Evolutionary conservation across 2,113 vertebrate genomes (phyloP).

Genomic region (Tringa solitaria): DNA sequence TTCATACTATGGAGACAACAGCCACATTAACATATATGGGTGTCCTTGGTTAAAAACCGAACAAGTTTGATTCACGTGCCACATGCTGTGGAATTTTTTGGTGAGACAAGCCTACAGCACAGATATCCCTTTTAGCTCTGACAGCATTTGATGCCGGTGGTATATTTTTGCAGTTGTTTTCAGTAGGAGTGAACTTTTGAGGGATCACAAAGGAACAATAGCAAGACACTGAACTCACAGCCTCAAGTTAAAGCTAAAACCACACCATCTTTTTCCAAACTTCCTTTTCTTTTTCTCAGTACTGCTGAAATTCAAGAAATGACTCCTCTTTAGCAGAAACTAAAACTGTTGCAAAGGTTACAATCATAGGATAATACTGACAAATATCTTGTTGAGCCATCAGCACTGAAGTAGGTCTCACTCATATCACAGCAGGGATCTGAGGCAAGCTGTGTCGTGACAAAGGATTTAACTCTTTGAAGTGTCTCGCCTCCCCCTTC

Average conservation of each 20-base stretch:
- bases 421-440: neutral
- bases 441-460: neutral
- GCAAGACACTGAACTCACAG: neutral
- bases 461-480: neutral
- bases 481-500: neutral
- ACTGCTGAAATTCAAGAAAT: neutral
- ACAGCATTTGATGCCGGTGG: neutral
- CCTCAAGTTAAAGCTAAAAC: neutral
- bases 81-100: neutral
- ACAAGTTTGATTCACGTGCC: neutral
- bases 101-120: neutral
- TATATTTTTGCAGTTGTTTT: neutral
- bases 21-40: neutral
- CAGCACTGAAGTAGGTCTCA: neutral
- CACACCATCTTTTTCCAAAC: neutral
- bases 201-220: neutral
- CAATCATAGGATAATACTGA: neutral
- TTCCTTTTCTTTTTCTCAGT: neutral
- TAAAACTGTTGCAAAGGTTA: neutral
- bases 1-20: neutral
- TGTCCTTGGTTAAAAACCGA: neutral
- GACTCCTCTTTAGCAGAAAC: neutral
- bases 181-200: neutral
- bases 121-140: neutral
- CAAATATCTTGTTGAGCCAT: neutral